Evolutionary conservation across 2,797 vertebrate genomes (phyloP).

Genomic region (Helostoma temminkii): DNA sequence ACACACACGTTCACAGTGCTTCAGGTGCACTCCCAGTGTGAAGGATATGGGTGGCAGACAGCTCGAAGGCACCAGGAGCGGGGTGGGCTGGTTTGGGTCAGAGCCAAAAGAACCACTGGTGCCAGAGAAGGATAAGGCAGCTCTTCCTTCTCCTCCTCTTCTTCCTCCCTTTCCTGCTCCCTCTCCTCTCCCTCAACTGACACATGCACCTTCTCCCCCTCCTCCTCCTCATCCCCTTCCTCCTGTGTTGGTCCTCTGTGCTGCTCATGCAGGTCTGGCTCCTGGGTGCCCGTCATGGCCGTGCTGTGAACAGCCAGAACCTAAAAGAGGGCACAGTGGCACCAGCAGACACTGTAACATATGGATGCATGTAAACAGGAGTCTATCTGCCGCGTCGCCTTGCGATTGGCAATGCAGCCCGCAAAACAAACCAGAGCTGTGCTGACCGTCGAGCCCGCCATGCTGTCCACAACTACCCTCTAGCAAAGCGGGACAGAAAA

Average conservation of each 20-base stretch:
- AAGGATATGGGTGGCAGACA: slow-evolving; percentile 99
- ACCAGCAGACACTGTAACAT: slow-evolving; percentile 27
- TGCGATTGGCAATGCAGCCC: slow-evolving; percentile 22
- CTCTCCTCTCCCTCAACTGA: slow-evolving; percentile 69
- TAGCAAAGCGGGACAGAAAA: slow-evolving; percentile 24
- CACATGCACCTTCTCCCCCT: slow-evolving; percentile 71
- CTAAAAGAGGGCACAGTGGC: slow-evolving; percentile 46
- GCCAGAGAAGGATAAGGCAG: slow-evolving; percentile 92
- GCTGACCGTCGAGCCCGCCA: slow-evolving; percentile 33
- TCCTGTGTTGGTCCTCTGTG: slow-evolving; percentile 65
- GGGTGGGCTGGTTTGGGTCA: slow-evolving; percentile 94
- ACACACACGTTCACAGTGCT: slow-evolving; percentile 9
- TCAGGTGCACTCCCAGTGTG: slow-evolving; percentile 35
- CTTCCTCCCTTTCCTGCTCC: slow-evolving; percentile 78
- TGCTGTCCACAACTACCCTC: slow-evolving; percentile 31
- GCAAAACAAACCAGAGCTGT: slow-evolving; percentile 40
- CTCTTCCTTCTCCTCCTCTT: slow-evolving; percentile 84
- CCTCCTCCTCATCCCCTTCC: slow-evolving; percentile 72
- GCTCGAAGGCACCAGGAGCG: slow-evolving; percentile 95
- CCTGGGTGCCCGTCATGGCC: slow-evolving; percentile 78
- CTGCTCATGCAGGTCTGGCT: slow-evolving; percentile 76
- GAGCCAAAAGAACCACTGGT: slow-evolving; percentile 93
- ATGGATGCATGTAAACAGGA: slow-evolving; percentile 2
- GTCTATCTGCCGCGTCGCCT: slow-evolving; percentile 21
- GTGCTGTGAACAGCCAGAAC: slow-evolving; percentile 73